These are phyloP conservation scores for Psittacus erithacus DNA, from an alignment of 2,113 vertebrate species.

Conservation along the genomic window DNA sequence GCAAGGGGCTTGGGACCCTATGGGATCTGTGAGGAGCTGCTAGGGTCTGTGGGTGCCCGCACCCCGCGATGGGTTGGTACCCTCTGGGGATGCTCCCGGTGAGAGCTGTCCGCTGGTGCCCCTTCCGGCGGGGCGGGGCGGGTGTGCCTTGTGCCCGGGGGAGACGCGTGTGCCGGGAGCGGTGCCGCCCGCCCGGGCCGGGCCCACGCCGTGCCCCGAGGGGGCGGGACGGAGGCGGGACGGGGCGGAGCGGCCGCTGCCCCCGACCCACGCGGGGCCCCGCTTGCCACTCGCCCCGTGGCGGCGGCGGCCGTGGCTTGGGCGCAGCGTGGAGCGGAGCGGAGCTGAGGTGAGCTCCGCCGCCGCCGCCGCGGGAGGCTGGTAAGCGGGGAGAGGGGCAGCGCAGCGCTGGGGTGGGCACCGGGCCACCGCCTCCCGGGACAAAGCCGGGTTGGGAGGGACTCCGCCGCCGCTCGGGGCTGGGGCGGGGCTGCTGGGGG, in stretches of 20 bases:
- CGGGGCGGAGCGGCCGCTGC: neutral
- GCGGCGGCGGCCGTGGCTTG: neutral
- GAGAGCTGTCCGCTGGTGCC: neutral
- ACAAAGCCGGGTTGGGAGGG: neutral
- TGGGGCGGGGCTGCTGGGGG: neutral
- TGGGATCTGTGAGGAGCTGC: neutral
- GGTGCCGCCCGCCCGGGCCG: neutral
- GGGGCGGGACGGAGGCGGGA: neutral
- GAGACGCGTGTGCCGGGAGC: neutral
- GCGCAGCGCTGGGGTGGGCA: neutral
- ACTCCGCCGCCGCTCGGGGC: neutral
- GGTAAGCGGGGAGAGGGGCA: neutral
- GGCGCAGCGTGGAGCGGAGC: neutral
- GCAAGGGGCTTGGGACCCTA: fast-evolving
- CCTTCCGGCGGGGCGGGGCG: neutral
- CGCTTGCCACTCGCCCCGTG: neutral
- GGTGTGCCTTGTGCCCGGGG: neutral
- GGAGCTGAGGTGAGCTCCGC: neutral
- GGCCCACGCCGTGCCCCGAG: conserved; percentile 1
- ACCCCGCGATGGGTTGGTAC: neutral
- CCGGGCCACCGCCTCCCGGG: neutral
- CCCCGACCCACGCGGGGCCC: neutral
- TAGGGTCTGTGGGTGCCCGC: neutral
- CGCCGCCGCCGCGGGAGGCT: neutral
- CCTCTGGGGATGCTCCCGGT: neutral